phyloP scores from a whole-genome alignment of 1,140 invertebrate genomes.

The Telenomus remus region DNA sequence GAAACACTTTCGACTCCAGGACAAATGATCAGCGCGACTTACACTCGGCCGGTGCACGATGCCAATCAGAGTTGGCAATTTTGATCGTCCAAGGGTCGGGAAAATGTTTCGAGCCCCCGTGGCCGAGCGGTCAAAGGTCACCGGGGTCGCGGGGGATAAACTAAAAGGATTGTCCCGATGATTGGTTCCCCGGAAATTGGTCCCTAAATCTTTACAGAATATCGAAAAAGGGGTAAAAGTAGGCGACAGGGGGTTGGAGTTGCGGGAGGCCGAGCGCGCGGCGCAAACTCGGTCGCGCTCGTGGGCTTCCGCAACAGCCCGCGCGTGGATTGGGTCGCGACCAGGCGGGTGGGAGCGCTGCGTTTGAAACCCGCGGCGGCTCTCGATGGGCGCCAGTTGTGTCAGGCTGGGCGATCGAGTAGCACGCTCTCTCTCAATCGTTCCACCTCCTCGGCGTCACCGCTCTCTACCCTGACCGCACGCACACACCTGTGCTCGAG shows the following conservation, averaged over 20 bases:
- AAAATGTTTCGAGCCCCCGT: no score
- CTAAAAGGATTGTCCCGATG: no score
- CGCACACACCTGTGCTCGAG: constrained; percentile 27
- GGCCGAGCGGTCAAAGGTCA: no score
- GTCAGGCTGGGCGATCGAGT: constrained; percentile 75
- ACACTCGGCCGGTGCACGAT: no score
- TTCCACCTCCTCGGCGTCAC: constrained; percentile 71
- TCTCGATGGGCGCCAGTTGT: constrained; percentile 71
- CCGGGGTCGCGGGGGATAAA: no score
- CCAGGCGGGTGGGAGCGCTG: constrained; percentile 53
- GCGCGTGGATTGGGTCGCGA: constrained; percentile 55
- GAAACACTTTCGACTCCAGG: no score
- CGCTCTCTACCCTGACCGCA: constrained; percentile 57
- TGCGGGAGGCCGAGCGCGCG: background rate
- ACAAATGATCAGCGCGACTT: no score
- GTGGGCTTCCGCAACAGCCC: constrained; percentile 37
- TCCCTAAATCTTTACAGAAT: no score
- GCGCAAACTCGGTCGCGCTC: constrained; percentile 52
- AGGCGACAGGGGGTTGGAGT: constrained; percentile 23
- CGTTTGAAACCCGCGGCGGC: constrained; percentile 67
- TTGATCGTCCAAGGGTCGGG: no score
- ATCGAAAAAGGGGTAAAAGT: constrained; percentile 22
- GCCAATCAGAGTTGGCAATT: no score
- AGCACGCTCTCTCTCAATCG: constrained; percentile 73
- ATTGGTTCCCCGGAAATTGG: no score